These are phyloP conservation scores for Phylloscopus trochilus DNA, from an alignment of 2,113 vertebrate species.

Conservation along the genomic window DNA sequence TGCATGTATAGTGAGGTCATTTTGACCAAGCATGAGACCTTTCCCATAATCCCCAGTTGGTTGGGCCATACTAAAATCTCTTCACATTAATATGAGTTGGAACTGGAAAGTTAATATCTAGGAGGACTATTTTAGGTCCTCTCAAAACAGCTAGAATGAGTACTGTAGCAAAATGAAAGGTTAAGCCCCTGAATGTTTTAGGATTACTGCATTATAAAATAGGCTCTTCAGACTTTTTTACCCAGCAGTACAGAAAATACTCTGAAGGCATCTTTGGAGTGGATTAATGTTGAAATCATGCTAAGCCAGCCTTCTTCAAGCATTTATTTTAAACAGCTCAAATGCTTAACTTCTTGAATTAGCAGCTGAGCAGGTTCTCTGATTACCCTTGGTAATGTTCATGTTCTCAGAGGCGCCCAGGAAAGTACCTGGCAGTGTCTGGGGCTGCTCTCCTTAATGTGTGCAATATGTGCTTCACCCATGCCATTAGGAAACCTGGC, in stretches of 20 bases:
- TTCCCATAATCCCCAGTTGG: not conserved
- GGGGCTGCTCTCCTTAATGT: not conserved
- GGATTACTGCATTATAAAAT: not conserved
- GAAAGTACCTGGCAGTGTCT: not conserved
- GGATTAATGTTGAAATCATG: slow-evolving; percentile 34
- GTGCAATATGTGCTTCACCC: not conserved
- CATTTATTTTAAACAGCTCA: slow-evolving; percentile 10
- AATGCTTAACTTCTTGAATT: slow-evolving; percentile 12
- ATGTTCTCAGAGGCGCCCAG: not conserved
- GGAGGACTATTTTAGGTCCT: not conserved
- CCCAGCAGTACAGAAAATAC: not conserved
- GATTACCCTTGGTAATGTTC: not conserved
- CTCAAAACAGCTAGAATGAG: not conserved
- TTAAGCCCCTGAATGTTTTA: not conserved
- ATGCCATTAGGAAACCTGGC: not conserved
- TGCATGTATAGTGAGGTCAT: not conserved
- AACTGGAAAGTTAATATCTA: not conserved
- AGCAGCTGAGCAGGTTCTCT: not conserved
- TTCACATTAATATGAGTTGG: not conserved
- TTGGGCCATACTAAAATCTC: not conserved
- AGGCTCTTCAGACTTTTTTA: not conserved
- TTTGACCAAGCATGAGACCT: not conserved
- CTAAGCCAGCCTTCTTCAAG: slow-evolving; percentile 9
- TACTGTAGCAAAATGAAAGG: not conserved
- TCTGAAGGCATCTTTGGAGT: not conserved